phyloP scores from a whole-genome alignment of 1,140 invertebrate species.

The Babylonia areolata region DNA sequence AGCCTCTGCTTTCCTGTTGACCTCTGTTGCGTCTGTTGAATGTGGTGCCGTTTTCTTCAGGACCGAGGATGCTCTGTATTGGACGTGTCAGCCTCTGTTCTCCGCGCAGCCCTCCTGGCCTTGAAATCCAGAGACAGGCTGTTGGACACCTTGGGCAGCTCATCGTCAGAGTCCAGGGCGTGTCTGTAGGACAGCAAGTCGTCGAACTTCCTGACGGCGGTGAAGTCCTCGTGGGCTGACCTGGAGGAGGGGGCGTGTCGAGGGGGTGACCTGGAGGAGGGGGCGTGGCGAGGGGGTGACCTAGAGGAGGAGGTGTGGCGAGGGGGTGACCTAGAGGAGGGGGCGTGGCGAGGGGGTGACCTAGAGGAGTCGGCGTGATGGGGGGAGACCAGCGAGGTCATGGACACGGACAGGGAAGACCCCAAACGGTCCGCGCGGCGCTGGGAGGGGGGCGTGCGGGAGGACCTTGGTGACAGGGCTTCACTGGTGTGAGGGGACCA shows the following conservation, averaged over 20 bases:
- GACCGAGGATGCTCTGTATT: too few species aligned
- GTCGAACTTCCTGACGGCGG: constrained; percentile 43
- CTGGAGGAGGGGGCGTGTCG: too few species aligned
- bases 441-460: background rate
- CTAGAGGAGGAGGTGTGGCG: too few species aligned
- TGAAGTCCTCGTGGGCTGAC: too few species aligned
- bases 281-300: too few species aligned
- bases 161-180: constrained; percentile 14
- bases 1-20: background rate
- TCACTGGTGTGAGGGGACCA: background rate
- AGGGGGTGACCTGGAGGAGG: too few species aligned
- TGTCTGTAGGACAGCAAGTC: constrained; percentile 38
- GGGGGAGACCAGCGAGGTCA: background rate
- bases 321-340: too few species aligned
- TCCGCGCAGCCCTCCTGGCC: background rate
- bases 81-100: background rate
- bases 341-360: too few species aligned
- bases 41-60: background rate
- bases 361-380: background rate
- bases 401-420: background rate
- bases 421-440: constrained; percentile 16
- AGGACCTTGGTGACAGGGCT: background rate
- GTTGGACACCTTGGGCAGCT: constrained; percentile 37
- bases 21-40: background rate
- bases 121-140: constrained; percentile 28